Percentiles rank a stretch among this genome's conserved stretches.
These are phyloP conservation scores for Nephrocerus scutellatus DNA, from an alignment of 2,888 invertebrate species.

Conservation along the genomic window DNA sequence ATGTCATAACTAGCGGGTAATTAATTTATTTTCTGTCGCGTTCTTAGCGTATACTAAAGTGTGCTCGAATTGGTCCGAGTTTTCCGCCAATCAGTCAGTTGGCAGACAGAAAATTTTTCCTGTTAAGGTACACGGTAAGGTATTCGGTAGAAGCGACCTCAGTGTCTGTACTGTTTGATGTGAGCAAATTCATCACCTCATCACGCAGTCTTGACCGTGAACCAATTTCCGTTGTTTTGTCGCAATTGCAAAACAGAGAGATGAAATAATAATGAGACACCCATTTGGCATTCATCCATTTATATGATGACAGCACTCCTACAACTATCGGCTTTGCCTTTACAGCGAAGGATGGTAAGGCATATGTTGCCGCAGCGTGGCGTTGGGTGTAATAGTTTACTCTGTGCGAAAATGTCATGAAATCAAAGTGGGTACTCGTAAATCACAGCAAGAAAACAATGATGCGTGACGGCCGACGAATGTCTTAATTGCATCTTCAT, in stretches of 20 bases:
- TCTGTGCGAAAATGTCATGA: too few relatives aligned
- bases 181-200: too few relatives aligned
- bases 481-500: conserved; percentile 16
- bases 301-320: conserved; percentile 23
- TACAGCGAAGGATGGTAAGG: conserved; percentile 8
- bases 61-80: conserved; percentile 14
- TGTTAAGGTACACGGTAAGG: too few relatives aligned
- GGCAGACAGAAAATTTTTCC: too few relatives aligned
- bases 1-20: too few relatives aligned
- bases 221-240: too few relatives aligned
- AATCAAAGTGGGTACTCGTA: conserved; percentile 14
- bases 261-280: conserved; percentile 24
- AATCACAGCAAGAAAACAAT: conserved; percentile 20
- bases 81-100: too few relatives aligned
- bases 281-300: conserved; percentile 23
- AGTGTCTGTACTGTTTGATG: too few relatives aligned
- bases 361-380: background rate
- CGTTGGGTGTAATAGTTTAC: background rate
- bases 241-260: conserved; percentile 19
- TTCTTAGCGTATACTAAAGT: conserved; percentile 15
- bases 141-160: too few relatives aligned
- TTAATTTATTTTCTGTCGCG: too few relatives aligned
- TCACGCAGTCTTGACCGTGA: too few relatives aligned
- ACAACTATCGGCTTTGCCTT: conserved; percentile 17
- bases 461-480: conserved; percentile 16